Base-by-base conservation (phyloP, 1,140 invertebrate genomes). In the Musca domestica region DNA sequence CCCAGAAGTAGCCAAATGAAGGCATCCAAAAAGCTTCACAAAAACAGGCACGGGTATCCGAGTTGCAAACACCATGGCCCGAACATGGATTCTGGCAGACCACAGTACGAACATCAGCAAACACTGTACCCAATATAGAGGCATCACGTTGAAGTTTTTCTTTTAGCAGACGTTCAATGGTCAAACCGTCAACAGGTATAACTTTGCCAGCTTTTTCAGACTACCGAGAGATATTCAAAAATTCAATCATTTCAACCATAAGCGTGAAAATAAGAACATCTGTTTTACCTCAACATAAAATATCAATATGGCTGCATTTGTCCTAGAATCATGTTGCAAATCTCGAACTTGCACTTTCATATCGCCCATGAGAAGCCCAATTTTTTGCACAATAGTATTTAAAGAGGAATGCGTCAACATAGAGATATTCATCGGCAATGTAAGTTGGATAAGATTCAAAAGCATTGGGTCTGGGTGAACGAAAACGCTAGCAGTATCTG, bases 11-110 rank as follows among this genome's bases (percentile, higher is more conserved):
- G 41, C 84, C 76, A 10, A 85, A 75, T 82, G 87, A 86, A 83
- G 95, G 90, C 93, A 97, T 97, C 95, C 95, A 98, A 84, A 97
- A 98, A 27, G 94, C 91, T 83, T 96, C 93, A 84, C 95, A 98
- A 58, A 92, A 85, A 76, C 95, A 98, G 63, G 88, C 86, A 75
- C 94, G 87, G 10, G 91, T 91, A 70, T 89, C 87, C 77, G 92
- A 89, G 82, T 96, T 90, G 82, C 95, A 98, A 19, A 88, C 87
- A 48, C 95, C 95, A 83, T 97, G 95, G 2, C 91, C 92, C 47
- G 95, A 96, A 84, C 95, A 98, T 81, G 93, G 89, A 83, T 96
- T 96, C 76, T 97, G 94, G 74, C 95, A 98, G 54, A 95, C 86
- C 69, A 88, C 86, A 14, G 94, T 94, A 75, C 94, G 90, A 58